Evolutionary conservation across 2,113 vertebrate genomes (phyloP).

Genomic region (Heptranchias perlo): DNA sequence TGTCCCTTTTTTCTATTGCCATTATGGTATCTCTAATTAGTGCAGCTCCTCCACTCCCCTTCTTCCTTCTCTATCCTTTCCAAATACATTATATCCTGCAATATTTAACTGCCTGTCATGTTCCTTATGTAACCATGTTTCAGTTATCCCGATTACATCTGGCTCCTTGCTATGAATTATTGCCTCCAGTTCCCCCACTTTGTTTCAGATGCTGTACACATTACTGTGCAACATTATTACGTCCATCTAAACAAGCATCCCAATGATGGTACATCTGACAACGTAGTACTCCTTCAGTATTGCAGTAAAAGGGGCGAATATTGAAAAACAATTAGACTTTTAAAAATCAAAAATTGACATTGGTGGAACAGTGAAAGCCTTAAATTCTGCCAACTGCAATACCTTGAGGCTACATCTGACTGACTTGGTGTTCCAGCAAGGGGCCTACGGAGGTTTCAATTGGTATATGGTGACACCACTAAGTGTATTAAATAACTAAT

Average conservation of each 20-base stretch:
- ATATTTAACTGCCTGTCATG: too few relatives aligned
- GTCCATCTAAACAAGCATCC: not conserved
- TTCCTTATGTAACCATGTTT: too few relatives aligned
- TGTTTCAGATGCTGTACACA: too few relatives aligned
- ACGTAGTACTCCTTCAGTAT: not conserved
- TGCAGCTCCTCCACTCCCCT: too few relatives aligned
- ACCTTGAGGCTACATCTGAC: not conserved
- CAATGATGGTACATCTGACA: not conserved
- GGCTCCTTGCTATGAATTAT: too few relatives aligned
- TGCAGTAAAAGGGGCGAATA: not conserved
- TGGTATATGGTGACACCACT: not conserved
- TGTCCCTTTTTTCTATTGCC: too few relatives aligned
- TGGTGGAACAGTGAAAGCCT: not conserved
- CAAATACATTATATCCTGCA: too few relatives aligned
- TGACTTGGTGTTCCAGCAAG: not conserved
- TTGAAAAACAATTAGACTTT: not conserved
- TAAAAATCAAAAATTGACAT: not conserved
- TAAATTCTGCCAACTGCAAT: not conserved
- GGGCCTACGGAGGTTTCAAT: not conserved
- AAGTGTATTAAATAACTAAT: not conserved
- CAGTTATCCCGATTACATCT: too few relatives aligned
- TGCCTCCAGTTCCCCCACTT: too few relatives aligned
- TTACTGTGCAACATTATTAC: too few relatives aligned
- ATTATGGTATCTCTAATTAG: too few relatives aligned
- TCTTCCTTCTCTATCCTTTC: too few relatives aligned